A percentile compares a stretch with the other conserved stretches of the same genome.
Conservation (phyloP, 2,113 vertebrate species). For the Apistogramma diplotaenia region DNA sequence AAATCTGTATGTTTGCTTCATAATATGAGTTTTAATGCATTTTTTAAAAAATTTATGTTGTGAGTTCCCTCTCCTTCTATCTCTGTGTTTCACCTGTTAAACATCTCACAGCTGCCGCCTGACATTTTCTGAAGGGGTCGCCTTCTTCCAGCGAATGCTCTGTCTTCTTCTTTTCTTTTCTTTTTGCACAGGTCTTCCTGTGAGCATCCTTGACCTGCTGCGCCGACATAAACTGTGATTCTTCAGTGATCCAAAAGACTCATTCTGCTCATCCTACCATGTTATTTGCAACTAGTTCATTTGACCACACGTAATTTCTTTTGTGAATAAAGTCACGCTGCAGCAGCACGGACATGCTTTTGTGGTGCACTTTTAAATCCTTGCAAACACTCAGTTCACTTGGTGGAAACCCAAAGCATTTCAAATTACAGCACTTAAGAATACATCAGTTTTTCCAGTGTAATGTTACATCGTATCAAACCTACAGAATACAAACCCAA, state of each 20-base stretch:
- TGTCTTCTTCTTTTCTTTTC: neutral
- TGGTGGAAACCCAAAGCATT: neutral
- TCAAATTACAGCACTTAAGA: neutral
- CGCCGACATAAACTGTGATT: neutral
- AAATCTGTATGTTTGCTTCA: neutral
- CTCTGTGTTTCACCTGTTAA: neutral
- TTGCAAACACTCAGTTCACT: neutral
- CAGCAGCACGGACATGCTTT: neutral
- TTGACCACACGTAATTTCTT: neutral
- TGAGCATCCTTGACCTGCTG: neutral
- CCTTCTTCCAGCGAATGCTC: neutral
- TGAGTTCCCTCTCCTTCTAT: neutral
- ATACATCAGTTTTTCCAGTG: neutral
- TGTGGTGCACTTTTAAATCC: neutral
- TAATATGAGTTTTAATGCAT: no score
- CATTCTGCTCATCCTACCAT: neutral
- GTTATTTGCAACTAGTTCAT: neutral
- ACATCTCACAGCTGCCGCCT: neutral
- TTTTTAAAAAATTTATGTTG: no score
- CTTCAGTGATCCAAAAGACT: neutral
- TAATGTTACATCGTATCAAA: neutral
- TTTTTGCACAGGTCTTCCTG: neutral
- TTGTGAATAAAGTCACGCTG: neutral
- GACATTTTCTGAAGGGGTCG: neutral
- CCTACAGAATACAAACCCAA: neutral